phyloP scores from a whole-genome alignment of 2,797 vertebrate species.

The Pseudochromis fuscus region DNA sequence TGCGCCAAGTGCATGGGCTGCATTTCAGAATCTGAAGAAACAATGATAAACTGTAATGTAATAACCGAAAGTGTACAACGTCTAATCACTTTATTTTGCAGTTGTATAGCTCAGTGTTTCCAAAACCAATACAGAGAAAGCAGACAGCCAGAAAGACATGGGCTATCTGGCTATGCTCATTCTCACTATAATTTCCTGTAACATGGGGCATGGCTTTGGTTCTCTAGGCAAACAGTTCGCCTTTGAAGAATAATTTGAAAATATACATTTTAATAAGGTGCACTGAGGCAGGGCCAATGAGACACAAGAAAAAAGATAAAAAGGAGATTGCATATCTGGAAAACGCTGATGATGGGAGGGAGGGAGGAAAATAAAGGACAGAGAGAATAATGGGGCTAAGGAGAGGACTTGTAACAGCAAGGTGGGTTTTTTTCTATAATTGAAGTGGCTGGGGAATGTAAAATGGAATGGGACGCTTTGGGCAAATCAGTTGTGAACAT shows the following conservation, averaged over 20 bases:
- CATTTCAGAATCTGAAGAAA: slow-evolving; percentile 32
- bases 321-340: slow-evolving; percentile 77
- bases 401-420: slow-evolving; percentile 67
- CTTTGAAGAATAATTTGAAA: slow-evolving; percentile 81
- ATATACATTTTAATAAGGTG: slow-evolving; percentile 83
- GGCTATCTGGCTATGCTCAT: slow-evolving; percentile 55
- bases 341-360: slow-evolving; percentile 65
- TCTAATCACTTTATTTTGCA: slow-evolving; percentile 46
- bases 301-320: slow-evolving; percentile 68
- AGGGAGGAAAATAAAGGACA: slow-evolving; percentile 41
- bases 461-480: slow-evolving; percentile 76
- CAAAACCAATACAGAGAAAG: slow-evolving; percentile 16
- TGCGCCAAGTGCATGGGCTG: slow-evolving; percentile 7
- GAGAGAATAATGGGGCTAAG: slow-evolving; percentile 49
- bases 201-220: slow-evolving; percentile 52
- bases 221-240: slow-evolving; percentile 67
- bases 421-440: slow-evolving; percentile 78
- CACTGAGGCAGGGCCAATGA: slow-evolving; percentile 61
- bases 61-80: slow-evolving; percentile 9
- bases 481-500: slow-evolving; percentile 70
- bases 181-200: slow-evolving; percentile 79
- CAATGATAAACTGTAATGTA: slow-evolving; percentile 12
- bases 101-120: background rate
- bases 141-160: slow-evolving; percentile 20
- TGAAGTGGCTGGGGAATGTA: slow-evolving; percentile 71